Evolutionary conservation across 1,140 invertebrate species (phyloP).

Genomic region (Contarinia nasturtii): DNA sequence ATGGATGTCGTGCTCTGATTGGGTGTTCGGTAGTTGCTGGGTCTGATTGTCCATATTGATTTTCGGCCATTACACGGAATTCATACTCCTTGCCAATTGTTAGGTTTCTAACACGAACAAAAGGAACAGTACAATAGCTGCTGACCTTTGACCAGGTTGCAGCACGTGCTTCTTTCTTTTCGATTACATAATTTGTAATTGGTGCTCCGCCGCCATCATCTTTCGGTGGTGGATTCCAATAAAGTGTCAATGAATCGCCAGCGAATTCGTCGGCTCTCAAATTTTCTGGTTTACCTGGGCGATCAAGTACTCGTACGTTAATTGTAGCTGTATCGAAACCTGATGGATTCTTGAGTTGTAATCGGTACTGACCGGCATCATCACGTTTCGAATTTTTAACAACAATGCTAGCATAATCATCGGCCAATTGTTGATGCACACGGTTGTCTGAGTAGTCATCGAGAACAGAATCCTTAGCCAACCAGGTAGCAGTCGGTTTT

Average conservation of each 20-base stretch:
- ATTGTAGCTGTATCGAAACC: slow-evolving; percentile 87
- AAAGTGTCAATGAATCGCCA: slow-evolving; percentile 84
- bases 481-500: slow-evolving; percentile 85
- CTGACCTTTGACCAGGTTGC: slow-evolving; percentile 78
- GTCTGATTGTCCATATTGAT: slow-evolving; percentile 88
- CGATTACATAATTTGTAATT: slow-evolving; percentile 91
- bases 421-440: slow-evolving; percentile 65
- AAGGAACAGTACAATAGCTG: slow-evolving; percentile 76
- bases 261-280: slow-evolving; percentile 82
- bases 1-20: slow-evolving; percentile 87
- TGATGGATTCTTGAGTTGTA: slow-evolving; percentile 84
- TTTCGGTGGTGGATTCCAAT: slow-evolving; percentile 81
- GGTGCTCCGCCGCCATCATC: slow-evolving; percentile 91
- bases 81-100: slow-evolving; percentile 83
- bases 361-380: slow-evolving; percentile 80
- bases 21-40: slow-evolving; percentile 73
- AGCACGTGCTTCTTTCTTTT: slow-evolving; percentile 71
- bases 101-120: slow-evolving; percentile 77
- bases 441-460: slow-evolving; percentile 53
- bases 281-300: slow-evolving; percentile 72
- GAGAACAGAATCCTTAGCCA: slow-evolving; percentile 52
- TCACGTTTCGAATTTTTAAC: slow-evolving; percentile 79
- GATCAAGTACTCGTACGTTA: slow-evolving; percentile 85
- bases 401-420: slow-evolving; percentile 76
- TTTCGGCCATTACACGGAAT: slow-evolving; percentile 95